Evolutionary conservation across 2,888 invertebrate species (phyloP), one percentile per base, ranked within the genome.

Genomic region (Meandrusa payeni): DNA sequence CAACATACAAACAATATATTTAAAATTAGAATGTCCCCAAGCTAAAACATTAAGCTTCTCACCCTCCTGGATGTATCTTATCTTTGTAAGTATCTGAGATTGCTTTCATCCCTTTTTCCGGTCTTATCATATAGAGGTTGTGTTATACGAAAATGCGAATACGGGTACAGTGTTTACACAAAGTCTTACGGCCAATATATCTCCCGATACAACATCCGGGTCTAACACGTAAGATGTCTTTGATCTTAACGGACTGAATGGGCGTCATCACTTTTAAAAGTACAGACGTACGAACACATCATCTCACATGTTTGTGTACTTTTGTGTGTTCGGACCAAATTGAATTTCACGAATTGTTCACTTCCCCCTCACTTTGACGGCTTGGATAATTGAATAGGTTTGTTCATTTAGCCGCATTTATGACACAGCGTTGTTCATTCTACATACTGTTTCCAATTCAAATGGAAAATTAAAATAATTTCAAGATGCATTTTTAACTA

Each of bases 361-460:
- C 71, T 69, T 55, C 64, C 59, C 61, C 54, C 60, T 57, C 57
- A 50, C 59, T 53, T 57, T 57, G 55, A 59, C 55, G 55, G 58
- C 55, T 57, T 54, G 59, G 64, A 71, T 73, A 76, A 79, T 76
- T 76, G 68, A 71, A 68, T 74, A 64, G 66, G 24, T 61, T 61
- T 69, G 68, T 74, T 76, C 70, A 68, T 70, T 66, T 67, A 55
- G 57, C 61, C 59, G 58, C 58, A 64, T 65, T 66, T 57, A 62
- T 67, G 59, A 57, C 58, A 64, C 68, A 56, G 57, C 46, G 44
- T n/a, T n/a, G 50, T 11, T 36, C 10, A 24, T 10, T 23, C 5
- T 15, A 13, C 12, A 9, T 5, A 9, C 24, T 5, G 6, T 11
- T 10, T 11, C n/a, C n/a, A n/a, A n/a, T n/a, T 6, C 26, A 27